These are phyloP conservation scores for Cotesia glomerata DNA, from an alignment of 1,140 invertebrate genomes.

Conservation along the genomic window DNA sequence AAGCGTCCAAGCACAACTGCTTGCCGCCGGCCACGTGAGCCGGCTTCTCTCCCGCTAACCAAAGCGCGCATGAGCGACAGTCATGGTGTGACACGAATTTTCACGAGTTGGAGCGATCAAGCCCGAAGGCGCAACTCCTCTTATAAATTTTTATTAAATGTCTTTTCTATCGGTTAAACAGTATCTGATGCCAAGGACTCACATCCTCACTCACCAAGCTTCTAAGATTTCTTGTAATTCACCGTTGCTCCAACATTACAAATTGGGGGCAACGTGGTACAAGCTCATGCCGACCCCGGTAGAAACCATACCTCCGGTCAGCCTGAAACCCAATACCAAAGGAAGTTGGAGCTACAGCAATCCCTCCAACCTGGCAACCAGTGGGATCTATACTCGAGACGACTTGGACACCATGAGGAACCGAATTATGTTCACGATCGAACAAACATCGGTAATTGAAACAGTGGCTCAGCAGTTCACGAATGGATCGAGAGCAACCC, in stretches of 20 bases:
- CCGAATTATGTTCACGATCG: neutral
- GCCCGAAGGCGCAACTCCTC: too few species aligned
- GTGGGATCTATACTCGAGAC: neutral
- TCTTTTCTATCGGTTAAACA: too few species aligned
- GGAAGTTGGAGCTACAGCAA: neutral
- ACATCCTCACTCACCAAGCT: conserved; percentile 18
- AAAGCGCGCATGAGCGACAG: too few species aligned
- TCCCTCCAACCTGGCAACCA: neutral
- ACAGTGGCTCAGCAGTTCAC: neutral
- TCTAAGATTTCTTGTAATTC: conserved; percentile 9
- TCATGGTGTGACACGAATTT: too few species aligned
- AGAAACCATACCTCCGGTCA: neutral
- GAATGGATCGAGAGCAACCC: neutral
- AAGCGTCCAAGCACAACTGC: too few species aligned
- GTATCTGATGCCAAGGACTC: conserved; percentile 31
- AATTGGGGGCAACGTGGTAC: conserved; percentile 10
- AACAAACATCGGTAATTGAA: neutral
- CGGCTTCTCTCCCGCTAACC: too few species aligned
- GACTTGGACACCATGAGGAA: neutral
- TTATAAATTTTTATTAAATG: too few species aligned
- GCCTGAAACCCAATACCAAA: neutral
- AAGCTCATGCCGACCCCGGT: neutral
- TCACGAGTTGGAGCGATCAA: too few species aligned
- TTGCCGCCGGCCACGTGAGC: too few species aligned
- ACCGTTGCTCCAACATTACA: conserved; percentile 21